Percentiles rank a stretch among this genome's conserved stretches.
Conservation (phyloP, 2,888 invertebrate species). For the Hyposoter dolosus region DNA sequence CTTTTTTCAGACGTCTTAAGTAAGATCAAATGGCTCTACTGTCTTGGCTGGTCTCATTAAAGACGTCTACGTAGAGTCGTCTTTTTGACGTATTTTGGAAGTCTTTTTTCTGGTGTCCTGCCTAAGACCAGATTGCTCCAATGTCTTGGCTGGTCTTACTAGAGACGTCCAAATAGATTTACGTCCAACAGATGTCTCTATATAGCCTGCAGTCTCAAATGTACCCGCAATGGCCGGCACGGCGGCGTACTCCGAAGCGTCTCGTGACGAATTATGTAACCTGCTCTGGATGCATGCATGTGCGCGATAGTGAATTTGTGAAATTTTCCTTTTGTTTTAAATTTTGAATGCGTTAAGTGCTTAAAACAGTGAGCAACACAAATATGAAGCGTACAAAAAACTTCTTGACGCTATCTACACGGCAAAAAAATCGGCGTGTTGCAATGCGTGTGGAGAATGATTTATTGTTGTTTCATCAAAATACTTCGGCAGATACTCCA, state of each 20-base stretch:
- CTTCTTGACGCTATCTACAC: background rate
- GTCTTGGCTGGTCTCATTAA: background rate
- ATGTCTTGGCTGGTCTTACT: too few species aligned
- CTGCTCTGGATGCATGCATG: too few species aligned
- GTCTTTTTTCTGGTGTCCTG: background rate
- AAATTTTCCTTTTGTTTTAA: too few species aligned
- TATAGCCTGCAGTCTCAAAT: too few species aligned
- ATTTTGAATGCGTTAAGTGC: too few species aligned
- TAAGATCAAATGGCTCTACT: background rate
- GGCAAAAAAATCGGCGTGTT: background rate
- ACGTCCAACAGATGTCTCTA: too few species aligned
- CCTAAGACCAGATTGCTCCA: background rate
- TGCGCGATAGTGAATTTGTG: too few species aligned
- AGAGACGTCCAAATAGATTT: too few species aligned
- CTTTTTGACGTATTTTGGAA: background rate
- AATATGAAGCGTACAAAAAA: conserved; percentile 3
- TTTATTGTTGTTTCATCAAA: background rate
- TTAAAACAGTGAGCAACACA: too few species aligned
- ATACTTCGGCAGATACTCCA: background rate
- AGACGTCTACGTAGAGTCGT: background rate
- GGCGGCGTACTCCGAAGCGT: too few species aligned
- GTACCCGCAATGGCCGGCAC: too few species aligned
- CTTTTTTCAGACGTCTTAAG: background rate
- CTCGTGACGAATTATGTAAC: too few species aligned
- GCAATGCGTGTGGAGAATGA: background rate